phyloP scores from a whole-genome alignment of 2,797 vertebrate genomes.

The Australoheros facetus region DNA sequence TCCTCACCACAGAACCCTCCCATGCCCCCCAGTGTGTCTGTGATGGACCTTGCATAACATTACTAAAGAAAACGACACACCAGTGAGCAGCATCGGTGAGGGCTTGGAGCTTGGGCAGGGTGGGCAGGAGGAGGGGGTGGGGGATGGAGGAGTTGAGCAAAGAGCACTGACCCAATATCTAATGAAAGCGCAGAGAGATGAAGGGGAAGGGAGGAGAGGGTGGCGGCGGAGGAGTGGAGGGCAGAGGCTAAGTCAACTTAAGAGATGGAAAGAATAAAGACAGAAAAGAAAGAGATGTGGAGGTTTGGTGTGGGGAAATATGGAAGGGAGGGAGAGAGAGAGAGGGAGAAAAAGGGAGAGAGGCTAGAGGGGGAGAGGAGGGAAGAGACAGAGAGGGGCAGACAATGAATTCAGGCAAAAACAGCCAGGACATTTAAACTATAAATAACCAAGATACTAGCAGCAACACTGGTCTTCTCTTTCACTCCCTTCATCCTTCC shows the following conservation, averaged over 20 bases:
- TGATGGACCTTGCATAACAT: slow-evolving; percentile 70
- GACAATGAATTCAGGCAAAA: slow-evolving; percentile 67
- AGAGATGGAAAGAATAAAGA: slow-evolving; percentile 14
- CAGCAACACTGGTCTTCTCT: slow-evolving; percentile 50
- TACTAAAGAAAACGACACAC: slow-evolving; percentile 67
- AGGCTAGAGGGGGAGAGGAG: slow-evolving; percentile 31
- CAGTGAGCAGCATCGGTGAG: slow-evolving; percentile 36
- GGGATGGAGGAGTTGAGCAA: background rate
- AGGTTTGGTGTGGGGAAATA: background rate
- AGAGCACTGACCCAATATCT: slow-evolving; percentile 68
- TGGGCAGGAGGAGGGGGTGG: background rate
- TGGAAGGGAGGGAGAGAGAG: background rate
- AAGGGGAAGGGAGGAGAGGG: slow-evolving; percentile 13
- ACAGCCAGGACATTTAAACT: slow-evolving; percentile 63
- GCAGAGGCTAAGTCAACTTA: slow-evolving; percentile 13
- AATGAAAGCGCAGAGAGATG: slow-evolving; percentile 53
- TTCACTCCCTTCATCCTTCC: slow-evolving; percentile 7
- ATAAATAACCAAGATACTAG: slow-evolving; percentile 67
- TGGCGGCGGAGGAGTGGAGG: background rate
- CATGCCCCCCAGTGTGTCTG: slow-evolving; percentile 53
- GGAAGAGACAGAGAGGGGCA: slow-evolving; percentile 47
- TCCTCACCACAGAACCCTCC: background rate
- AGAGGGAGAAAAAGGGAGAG: background rate
- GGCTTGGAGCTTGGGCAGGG: background rate
- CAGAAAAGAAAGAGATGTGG: background rate